Evolutionary conservation across 2,113 vertebrate species (phyloP).

Genomic region (Chionis minor): DNA sequence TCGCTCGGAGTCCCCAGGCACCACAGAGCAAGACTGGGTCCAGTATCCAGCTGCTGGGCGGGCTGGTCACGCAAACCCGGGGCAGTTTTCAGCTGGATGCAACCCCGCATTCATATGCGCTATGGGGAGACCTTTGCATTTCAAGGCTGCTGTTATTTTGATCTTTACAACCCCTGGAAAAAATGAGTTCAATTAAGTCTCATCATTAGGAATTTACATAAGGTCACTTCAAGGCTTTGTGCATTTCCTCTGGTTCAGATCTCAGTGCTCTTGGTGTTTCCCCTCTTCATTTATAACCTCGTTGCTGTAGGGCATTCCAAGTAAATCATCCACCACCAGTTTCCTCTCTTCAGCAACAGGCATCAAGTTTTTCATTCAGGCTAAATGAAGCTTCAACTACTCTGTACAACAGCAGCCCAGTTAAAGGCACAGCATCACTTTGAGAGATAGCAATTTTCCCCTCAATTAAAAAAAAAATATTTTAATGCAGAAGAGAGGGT

Average conservation of each 20-base stretch:
- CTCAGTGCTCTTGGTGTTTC: slow-evolving; percentile 23
- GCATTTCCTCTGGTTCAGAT: slow-evolving; percentile 48
- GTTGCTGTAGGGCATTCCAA: slow-evolving; percentile 36
- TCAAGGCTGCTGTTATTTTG: slow-evolving; percentile 47
- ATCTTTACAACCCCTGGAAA: slow-evolving; percentile 34
- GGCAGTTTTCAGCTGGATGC: not conserved
- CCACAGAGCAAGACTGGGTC: not conserved
- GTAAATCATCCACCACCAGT: slow-evolving; percentile 62
- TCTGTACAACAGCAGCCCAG: not conserved
- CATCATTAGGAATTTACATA: slow-evolving; percentile 56
- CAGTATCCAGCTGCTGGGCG: not conserved
- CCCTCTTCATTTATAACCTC: slow-evolving; percentile 21
- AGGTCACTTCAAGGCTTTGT: slow-evolving; percentile 37
- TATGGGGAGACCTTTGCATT: not conserved
- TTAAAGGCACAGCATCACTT: slow-evolving; percentile 21
- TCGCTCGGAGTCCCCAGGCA: rapidly evolving
- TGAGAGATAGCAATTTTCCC: not conserved
- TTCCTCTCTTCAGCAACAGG: slow-evolving; percentile 47
- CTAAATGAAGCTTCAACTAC: slow-evolving; percentile 41
- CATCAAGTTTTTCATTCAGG: slow-evolving; percentile 15
- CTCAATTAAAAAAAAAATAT: not conserved
- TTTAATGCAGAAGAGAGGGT: not conserved
- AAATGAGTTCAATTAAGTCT: slow-evolving; percentile 21
- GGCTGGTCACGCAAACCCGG: rapidly evolving
- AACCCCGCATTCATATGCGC: not conserved